Evolutionary conservation across 2,113 vertebrate species (phyloP), one percentile per base, ranked within the genome.

Genomic region (Okapia johnstoni): DNA sequence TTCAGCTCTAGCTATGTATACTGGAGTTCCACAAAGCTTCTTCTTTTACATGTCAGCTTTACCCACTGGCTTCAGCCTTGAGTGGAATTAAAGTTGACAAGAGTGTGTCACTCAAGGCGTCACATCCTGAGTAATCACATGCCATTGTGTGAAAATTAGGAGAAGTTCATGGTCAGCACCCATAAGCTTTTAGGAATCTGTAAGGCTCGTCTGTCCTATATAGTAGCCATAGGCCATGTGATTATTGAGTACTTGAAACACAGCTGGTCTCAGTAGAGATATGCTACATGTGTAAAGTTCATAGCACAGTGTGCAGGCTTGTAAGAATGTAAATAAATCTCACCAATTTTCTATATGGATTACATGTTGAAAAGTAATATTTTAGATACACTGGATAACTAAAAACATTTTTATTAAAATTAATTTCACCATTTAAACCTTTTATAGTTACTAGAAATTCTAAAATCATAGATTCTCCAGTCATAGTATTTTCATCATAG

Each of bases 371-470:
- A 94, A 66, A 96, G 36, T 63, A 85, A 48, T 85, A 28, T 30
- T 88, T 94, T 80, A 19, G 43, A 89, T 57, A 91, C 50, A 46
- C 57, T 93, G 33, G 13, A 88, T 92, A 94, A 94, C 70, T 61
- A 92, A 90, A 95, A 96, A 84, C 25, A 80, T 50, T 77, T 94
- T 46, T 58, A 91, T 85, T 60, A 57, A 84, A 76, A 85, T 92
- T 89, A 87, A 50, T 83, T 89, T 77, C n/a, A 48, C 26, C 16
- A 61, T 94, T 83, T 73, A 33, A 15, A 57, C 4, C 26, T 43
- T 90, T 80, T 52, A 7, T 61, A 61, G 26, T 36, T 80, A 83
- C 4, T 80, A 88, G 21, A 96, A 26, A 87, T 84, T 54, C 87
- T 92, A 84, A 92, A 84, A 46, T 57, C 19, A n/a, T 46, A 83